Evolutionary conservation across 2,888 invertebrate species (phyloP).

Genomic region (Lymantria dispar): DNA sequence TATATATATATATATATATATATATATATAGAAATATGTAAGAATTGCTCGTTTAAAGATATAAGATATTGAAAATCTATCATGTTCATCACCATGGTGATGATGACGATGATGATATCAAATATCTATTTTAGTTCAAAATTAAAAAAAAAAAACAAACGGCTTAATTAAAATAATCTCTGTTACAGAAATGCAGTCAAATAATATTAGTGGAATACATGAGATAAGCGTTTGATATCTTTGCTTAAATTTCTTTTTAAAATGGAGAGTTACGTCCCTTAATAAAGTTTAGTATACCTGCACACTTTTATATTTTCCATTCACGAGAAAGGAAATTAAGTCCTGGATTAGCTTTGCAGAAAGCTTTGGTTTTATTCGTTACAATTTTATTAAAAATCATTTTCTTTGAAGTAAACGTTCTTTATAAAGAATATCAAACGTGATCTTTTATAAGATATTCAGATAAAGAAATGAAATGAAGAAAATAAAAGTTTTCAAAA

Average conservation of each 20-base stretch:
- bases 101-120: no score
- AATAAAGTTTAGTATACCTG: slow-evolving; percentile 4
- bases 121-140: no score
- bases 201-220: slow-evolving; percentile 3
- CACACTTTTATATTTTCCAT: slow-evolving; percentile 1
- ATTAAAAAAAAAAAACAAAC: not conserved
- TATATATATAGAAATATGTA: no score
- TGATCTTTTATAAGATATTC: not conserved
- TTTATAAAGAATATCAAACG: not conserved
- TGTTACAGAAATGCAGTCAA: not conserved
- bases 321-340: slow-evolving; percentile 2
- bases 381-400: not conserved
- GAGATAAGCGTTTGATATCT: slow-evolving; percentile 7
- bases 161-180: not conserved
- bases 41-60: no score
- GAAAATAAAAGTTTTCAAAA: no score
- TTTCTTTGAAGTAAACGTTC: not conserved
- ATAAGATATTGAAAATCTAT: no score
- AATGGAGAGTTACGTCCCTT: slow-evolving; percentile 4
- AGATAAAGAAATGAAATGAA: not conserved
- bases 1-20: no score
- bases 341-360: slow-evolving; percentile 2
- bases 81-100: no score
- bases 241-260: slow-evolving; percentile 4
- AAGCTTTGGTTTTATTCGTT: slow-evolving; percentile 2